Evolutionary conservation across 2,888 invertebrate genomes (phyloP).

Genomic region (Norana najaformis): DNA sequence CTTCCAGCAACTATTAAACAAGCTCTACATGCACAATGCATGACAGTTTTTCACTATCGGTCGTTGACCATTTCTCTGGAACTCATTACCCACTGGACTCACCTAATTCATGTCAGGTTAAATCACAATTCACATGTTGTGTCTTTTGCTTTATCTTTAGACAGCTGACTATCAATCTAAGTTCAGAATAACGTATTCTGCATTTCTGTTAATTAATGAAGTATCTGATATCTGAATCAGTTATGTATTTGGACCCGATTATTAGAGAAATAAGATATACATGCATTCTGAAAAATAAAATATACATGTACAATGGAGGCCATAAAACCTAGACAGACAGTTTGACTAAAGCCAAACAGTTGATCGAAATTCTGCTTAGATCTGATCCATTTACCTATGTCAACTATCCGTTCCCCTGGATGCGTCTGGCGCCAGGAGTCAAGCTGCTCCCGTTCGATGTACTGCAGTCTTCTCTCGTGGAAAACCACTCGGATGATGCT

Average conservation of each 20-base stretch:
- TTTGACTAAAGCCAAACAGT: neutral
- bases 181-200: no score
- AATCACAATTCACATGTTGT: neutral
- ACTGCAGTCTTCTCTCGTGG: conserved; percentile 91
- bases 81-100: neutral
- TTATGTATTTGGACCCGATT: neutral
- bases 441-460: conserved; percentile 91
- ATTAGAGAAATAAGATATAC: neutral
- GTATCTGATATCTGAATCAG: neutral
- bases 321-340: neutral
- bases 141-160: neutral
- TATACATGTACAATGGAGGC: neutral
- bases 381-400: conserved; percentile 67
- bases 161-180: no score
- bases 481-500: conserved; percentile 89
- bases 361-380: neutral
- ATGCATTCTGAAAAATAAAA: neutral
- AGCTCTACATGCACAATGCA: neutral
- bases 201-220: no score
- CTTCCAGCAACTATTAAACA: neutral
- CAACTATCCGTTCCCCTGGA: conserved; percentile 87
- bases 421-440: conserved; percentile 85
- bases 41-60: neutral
- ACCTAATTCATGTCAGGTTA: neutral
- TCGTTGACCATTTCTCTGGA: neutral